Percentiles rank a stretch among this genome's conserved stretches.
phyloP scores from a whole-genome alignment of 1,140 invertebrate species.

The Listronotus oregonensis region DNA sequence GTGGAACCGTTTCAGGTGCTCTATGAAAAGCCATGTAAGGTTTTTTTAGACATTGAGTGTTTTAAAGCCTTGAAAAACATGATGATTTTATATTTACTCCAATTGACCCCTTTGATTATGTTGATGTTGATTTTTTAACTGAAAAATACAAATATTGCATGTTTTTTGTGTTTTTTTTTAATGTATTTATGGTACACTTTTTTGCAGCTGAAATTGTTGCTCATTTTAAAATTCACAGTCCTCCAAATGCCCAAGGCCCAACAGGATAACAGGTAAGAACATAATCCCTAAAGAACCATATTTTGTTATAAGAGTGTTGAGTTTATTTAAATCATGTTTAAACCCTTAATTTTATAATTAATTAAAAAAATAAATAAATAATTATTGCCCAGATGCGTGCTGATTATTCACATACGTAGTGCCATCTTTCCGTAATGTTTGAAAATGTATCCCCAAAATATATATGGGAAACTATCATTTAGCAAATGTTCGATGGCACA shows the following conservation, averaged over 20 bases:
- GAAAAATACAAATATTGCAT: neutral
- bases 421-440: too few species aligned
- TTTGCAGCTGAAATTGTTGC: constrained; percentile 85
- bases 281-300: too few species aligned
- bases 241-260: constrained; percentile 94
- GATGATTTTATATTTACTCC: constrained; percentile 36
- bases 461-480: too few species aligned
- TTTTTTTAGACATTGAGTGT: too few species aligned
- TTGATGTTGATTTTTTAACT: constrained; percentile 11
- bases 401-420: too few species aligned
- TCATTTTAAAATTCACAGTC: constrained; percentile 98
- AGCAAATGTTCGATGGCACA: too few species aligned
- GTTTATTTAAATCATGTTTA: too few species aligned
- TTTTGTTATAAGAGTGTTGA: too few species aligned
- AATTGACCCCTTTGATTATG: constrained; percentile 42
- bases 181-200: constrained; percentile 21
- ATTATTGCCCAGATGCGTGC: too few species aligned
- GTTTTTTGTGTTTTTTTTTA: neutral
- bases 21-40: constrained; percentile 67
- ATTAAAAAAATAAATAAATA: too few species aligned
- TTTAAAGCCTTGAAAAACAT: constrained; percentile 6
- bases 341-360: too few species aligned
- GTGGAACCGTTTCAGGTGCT: constrained; percentile 95
- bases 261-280: constrained; percentile 85
- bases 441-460: too few species aligned